A percentile compares a stretch with the other conserved stretches of the same genome.
phyloP scores from a whole-genome alignment of 2,888 invertebrate species.

The Clusia tigrina region DNA sequence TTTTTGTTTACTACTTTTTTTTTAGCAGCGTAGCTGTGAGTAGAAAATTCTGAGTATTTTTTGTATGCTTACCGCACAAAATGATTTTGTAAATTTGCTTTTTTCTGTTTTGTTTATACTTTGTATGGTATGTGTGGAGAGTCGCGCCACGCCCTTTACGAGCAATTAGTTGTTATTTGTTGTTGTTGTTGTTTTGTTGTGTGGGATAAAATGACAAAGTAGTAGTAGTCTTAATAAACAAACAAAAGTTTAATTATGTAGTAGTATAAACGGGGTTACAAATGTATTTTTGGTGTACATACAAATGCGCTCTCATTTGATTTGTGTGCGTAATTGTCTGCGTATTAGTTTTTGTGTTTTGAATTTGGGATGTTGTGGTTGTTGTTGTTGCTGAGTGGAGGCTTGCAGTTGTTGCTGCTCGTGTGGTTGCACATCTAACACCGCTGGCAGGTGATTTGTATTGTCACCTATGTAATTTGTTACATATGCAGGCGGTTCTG shows the following conservation, averaged over 20 bases:
- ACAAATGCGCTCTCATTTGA: constrained; percentile 39
- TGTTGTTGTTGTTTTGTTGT: not conserved
- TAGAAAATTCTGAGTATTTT: not conserved
- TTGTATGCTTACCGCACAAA: constrained; percentile 32
- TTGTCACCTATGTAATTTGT: constrained; percentile 66
- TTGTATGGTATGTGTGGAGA: not conserved
- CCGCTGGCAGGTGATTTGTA: constrained; percentile 57
- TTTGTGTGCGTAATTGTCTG: constrained; percentile 52
- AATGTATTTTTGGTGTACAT: constrained; percentile 9
- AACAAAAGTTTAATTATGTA: not conserved
- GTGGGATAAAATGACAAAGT: not conserved
- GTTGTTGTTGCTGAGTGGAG: constrained; percentile 35
- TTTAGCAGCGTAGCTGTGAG: too few species aligned
- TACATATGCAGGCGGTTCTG: constrained; percentile 61
- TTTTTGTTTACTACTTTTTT: constrained; percentile 11
- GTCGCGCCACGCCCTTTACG: not conserved
- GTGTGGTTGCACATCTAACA: constrained; percentile 37
- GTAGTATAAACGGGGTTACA: constrained; percentile 2
- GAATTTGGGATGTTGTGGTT: constrained; percentile 45
- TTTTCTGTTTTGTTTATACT: constrained; percentile 12
- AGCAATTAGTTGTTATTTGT: constrained; percentile 9
- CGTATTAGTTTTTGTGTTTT: constrained; percentile 61
- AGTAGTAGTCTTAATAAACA: constrained; percentile 17
- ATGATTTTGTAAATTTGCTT: constrained; percentile 12
- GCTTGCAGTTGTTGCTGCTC: constrained; percentile 34